A percentile compares a stretch with the other conserved stretches of the same genome.
These are phyloP conservation scores for Empidonax traillii DNA, from an alignment of 2,113 vertebrate species.

Conservation along the genomic window DNA sequence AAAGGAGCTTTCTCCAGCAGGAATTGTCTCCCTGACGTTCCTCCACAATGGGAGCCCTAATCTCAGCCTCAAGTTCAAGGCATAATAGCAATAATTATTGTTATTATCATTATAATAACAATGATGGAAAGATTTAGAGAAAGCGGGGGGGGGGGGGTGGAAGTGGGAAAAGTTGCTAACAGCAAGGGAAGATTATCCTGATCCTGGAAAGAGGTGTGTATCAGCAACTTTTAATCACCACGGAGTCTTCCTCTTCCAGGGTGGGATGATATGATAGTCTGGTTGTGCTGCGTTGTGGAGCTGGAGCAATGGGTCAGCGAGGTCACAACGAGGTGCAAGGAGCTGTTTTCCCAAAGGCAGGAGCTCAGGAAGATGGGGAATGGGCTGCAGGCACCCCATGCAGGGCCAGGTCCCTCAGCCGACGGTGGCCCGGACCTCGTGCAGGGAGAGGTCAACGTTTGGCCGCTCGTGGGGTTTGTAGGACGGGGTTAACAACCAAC, in stretches of 20 bases:
- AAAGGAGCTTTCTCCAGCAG: not conserved
- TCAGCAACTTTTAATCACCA: slow-evolving; percentile 10
- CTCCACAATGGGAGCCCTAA: not conserved
- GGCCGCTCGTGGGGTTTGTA: not conserved
- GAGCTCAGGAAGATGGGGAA: not conserved
- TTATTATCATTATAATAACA: slow-evolving; percentile 53
- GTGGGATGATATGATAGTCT: not conserved
- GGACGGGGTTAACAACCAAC: slow-evolving; percentile 15
- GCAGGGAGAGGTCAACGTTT: not conserved
- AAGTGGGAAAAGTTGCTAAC: not conserved
- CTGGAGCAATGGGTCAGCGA: not conserved
- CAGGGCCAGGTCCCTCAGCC: not conserved
- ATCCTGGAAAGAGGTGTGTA: slow-evolving; percentile 56
- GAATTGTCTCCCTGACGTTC: not conserved
- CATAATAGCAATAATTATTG: slow-evolving; percentile 41
- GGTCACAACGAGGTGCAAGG: not conserved
- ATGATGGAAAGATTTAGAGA: slow-evolving; percentile 52
- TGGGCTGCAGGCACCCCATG: not conserved
- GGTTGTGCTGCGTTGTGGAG: not conserved
- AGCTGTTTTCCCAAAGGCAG: not conserved
- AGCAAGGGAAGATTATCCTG: slow-evolving; percentile 40
- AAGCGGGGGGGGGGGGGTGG: not conserved
- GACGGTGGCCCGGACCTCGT: not conserved
- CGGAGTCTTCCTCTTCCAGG: not conserved
- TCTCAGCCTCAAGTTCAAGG: slow-evolving; percentile 6